Percentiles rank a stretch among this genome's conserved stretches.
phyloP scores from a whole-genome alignment of 2,888 invertebrate species.

The Morinoia aosen region DNA sequence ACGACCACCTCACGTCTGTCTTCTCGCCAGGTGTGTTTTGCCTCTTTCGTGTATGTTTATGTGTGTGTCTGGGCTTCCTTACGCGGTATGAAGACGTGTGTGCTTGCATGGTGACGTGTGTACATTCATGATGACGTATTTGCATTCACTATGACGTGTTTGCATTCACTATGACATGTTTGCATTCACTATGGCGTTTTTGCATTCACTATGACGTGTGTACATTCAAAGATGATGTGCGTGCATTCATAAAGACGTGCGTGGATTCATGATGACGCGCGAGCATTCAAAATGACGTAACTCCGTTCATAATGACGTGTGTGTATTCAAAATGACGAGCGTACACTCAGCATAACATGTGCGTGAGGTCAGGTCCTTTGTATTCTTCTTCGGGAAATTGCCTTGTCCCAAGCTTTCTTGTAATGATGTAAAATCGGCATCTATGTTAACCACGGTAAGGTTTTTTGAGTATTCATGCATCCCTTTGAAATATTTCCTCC shows the following conservation, averaged over 20 bases:
- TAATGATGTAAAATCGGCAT: too few species aligned
- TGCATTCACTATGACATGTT: background rate
- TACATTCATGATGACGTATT: background rate
- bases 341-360: background rate
- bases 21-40: background rate
- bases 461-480: too few species aligned
- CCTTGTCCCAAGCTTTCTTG: too few species aligned
- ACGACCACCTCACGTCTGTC: slow-evolving; percentile 20
- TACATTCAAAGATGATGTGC: background rate
- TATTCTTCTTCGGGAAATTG: too few species aligned
- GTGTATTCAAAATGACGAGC: background rate
- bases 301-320: background rate
- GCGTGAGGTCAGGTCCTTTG: too few species aligned
- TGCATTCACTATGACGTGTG: background rate
- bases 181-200: background rate
- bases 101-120: background rate
- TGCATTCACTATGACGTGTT: background rate
- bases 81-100: too few species aligned
- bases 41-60: too few species aligned
- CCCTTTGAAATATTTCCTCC: too few species aligned
- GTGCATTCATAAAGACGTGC: too few species aligned
- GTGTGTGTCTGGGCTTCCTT: background rate
- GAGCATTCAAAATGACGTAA: background rate
- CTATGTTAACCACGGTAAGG: too few species aligned
- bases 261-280: too few species aligned